phyloP scores from a whole-genome alignment of 2,113 vertebrate species.

The Oncorhynchus masou region DNA sequence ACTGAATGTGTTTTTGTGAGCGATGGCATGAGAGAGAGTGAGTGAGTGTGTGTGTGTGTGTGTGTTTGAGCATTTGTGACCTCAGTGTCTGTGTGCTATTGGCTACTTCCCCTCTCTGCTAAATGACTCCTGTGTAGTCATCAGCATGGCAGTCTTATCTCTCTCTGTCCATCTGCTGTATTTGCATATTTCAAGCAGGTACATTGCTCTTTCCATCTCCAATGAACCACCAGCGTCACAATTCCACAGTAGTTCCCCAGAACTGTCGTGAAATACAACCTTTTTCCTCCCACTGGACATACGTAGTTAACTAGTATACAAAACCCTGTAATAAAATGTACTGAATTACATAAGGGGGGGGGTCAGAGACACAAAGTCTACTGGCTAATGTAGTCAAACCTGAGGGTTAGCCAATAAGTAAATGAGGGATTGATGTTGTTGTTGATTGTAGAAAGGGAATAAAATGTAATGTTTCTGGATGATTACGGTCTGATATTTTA shows the following conservation, averaged over 20 bases:
- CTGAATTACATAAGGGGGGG: background rate
- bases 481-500: background rate
- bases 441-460: background rate
- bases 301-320: background rate
- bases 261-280: background rate
- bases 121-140: slow-evolving; percentile 25
- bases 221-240: slow-evolving; percentile 6
- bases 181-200: slow-evolving; percentile 70
- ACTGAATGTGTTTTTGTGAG: slow-evolving; percentile 1
- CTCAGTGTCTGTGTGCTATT: slow-evolving; percentile 39
- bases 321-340: background rate
- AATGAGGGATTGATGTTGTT: background rate
- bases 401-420: background rate
- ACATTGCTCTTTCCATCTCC: slow-evolving; percentile 43
- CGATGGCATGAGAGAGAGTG: slow-evolving; percentile 6
- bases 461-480: background rate
- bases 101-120: slow-evolving; percentile 67
- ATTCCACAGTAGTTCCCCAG: slow-evolving; percentile 10
- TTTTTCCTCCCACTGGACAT: background rate
- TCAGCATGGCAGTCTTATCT: slow-evolving; percentile 58
- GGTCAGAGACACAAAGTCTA: background rate
- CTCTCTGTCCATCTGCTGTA: slow-evolving; percentile 55
- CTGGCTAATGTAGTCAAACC: background rate
- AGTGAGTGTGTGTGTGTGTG: slow-evolving; percentile 16
- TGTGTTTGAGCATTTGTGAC: slow-evolving; percentile 11